A percentile compares a stretch with the other conserved stretches of the same genome.
Evolutionary conservation across 2,113 vertebrate genomes (phyloP).

Genomic region (Sterrhoptilus dennistouni): DNA sequence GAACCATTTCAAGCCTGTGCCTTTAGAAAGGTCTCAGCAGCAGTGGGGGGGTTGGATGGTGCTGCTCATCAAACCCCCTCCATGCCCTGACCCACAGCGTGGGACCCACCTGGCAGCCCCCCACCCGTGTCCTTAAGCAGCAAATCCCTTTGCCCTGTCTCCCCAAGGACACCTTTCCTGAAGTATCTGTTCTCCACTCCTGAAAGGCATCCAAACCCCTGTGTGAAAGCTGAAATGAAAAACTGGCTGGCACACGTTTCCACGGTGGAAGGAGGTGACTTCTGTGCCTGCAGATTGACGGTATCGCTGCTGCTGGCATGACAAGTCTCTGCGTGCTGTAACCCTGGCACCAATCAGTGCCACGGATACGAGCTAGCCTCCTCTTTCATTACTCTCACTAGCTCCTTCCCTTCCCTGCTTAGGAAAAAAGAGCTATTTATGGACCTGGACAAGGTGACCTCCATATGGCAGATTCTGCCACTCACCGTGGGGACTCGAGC

Average conservation of each 20-base stretch:
- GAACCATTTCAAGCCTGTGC: neutral
- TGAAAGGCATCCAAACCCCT: constrained; percentile 59
- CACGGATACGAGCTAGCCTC: constrained; percentile 32
- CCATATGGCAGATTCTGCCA: constrained; percentile 62
- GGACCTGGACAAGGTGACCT: constrained; percentile 65
- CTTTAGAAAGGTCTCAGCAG: neutral
- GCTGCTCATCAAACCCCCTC: neutral
- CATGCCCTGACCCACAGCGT: neutral
- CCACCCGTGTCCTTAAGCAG: neutral
- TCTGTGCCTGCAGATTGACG: constrained; percentile 40
- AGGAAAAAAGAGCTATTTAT: constrained; percentile 63
- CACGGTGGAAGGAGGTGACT: constrained; percentile 11
- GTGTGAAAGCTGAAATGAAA: constrained; percentile 30
- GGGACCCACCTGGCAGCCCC: neutral
- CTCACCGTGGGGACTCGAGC: constrained; percentile 32
- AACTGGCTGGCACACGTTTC: constrained; percentile 11
- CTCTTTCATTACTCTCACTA: constrained; percentile 25
- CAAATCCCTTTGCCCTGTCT: neutral
- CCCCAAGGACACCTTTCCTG: constrained; percentile 25
- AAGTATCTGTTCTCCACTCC: neutral
- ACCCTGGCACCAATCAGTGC: constrained; percentile 52
- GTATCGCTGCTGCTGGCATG: constrained; percentile 28
- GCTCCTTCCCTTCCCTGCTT: constrained; percentile 39
- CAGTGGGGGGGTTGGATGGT: neutral
- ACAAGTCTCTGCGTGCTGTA: constrained; percentile 37